Evolutionary conservation across 92 coral and sea anemone genomes (phyloP).

Genomic region (Umimayanthus chanpuru): DNA sequence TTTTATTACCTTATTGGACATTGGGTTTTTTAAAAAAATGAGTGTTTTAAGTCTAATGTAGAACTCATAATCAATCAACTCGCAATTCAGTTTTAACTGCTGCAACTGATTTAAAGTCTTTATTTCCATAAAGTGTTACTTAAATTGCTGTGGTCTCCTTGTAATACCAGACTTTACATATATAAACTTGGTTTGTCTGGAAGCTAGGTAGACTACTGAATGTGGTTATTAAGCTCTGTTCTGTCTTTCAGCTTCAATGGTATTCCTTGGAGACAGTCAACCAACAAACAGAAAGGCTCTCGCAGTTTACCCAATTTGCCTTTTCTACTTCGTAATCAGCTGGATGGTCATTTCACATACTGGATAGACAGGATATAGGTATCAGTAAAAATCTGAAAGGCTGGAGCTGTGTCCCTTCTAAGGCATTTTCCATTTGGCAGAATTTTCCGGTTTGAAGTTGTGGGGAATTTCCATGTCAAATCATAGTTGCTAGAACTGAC

Average conservation of each 20-base stretch:
- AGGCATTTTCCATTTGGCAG: neutral
- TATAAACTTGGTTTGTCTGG: neutral
- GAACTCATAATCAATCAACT: too few species aligned
- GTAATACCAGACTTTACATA: neutral
- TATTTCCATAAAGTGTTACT: too few species aligned
- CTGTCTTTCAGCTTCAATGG: conserved; percentile 74
- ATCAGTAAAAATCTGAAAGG: too few species aligned
- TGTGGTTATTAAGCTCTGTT: neutral
- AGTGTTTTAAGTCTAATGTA: too few species aligned
- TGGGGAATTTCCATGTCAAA: neutral
- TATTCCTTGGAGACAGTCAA: conserved; percentile 98
- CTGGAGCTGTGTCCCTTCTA: too few species aligned
- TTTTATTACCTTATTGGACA: too few species aligned
- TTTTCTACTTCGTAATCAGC: conserved; percentile 95
- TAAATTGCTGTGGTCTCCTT: neutral
- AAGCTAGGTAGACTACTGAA: neutral
- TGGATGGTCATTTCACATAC: conserved; percentile 98
- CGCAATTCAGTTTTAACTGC: too few species aligned
- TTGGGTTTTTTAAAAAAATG: too few species aligned
- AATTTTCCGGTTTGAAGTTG: too few species aligned
- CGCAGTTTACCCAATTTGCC: conserved; percentile 96
- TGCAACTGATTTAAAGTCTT: too few species aligned
- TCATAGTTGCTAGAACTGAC: too few species aligned
- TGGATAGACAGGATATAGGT: conserved; percentile 49
- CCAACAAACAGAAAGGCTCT: conserved; percentile 95